A percentile compares a stretch with the other conserved stretches of the same genome.
phyloP scores from a whole-genome alignment of 2,797 vertebrate genomes.

The Enteromius argenteus region DNA sequence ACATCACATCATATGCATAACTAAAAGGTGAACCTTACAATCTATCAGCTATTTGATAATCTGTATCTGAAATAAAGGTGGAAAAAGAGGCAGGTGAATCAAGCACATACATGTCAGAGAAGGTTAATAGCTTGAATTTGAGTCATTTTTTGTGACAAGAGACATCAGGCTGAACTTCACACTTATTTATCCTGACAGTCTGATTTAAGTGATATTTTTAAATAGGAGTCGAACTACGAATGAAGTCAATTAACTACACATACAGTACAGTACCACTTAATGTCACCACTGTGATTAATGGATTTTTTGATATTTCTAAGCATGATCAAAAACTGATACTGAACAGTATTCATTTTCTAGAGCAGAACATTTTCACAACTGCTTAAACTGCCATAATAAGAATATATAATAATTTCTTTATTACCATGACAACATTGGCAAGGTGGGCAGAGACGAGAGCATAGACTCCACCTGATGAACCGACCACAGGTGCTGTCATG shows the following conservation, averaged over 20 bases:
- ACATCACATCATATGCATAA: background rate
- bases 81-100: background rate
- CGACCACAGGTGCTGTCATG: conserved; percentile 94
- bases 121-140: background rate
- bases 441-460: conserved; percentile 97
- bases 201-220: background rate
- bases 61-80: background rate
- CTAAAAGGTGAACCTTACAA: background rate
- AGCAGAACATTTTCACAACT: background rate
- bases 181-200: background rate
- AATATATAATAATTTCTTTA: conserved; percentile 15
- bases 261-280: background rate
- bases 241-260: background rate
- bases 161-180: conserved; percentile 12
- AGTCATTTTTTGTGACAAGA: background rate
- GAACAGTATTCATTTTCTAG: background rate
- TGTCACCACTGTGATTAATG: background rate
- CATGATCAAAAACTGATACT: background rate
- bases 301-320: background rate
- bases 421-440: conserved; percentile 98
- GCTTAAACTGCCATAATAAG: background rate
- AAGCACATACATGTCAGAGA: background rate
- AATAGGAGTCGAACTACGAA: background rate
- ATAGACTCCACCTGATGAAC: conserved; percentile 97
- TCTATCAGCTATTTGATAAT: background rate